Percentiles rank a stretch among this genome's conserved stretches.
Evolutionary conservation across 2,113 vertebrate genomes (phyloP).

Genomic region (Pontoporia blainvillei): DNA sequence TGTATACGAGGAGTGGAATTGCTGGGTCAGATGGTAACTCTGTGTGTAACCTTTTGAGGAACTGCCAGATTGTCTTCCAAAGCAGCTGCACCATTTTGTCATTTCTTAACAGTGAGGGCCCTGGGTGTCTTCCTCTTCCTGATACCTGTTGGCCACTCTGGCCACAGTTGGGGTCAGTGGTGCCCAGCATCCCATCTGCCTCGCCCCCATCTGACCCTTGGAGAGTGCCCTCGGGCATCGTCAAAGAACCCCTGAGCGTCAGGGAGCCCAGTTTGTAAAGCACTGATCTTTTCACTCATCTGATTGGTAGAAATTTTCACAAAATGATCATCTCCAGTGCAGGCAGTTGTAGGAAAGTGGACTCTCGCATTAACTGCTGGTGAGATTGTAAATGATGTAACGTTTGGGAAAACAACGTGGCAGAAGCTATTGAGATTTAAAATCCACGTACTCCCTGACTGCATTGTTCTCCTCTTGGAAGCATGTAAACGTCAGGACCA

Average conservation of each 20-base stretch:
- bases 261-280: not conserved
- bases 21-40: not conserved
- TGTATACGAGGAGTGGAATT: too few species aligned
- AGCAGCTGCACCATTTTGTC: not conserved
- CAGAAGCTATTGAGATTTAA: not conserved
- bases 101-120: not conserved
- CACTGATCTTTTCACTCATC: not conserved
- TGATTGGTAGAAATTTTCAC: not conserved
- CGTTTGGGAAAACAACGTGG: not conserved
- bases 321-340: not conserved
- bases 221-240: not conserved
- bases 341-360: not conserved
- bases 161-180: rapidly evolving
- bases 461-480: not conserved
- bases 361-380: not conserved
- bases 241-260: not conserved
- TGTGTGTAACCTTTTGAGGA: not conserved
- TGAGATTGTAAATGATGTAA: not conserved
- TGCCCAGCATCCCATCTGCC: rapidly evolving
- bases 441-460: not conserved
- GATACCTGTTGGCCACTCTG: rapidly evolving
- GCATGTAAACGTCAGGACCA: not conserved
- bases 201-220: not conserved
- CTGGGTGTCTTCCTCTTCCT: not conserved
- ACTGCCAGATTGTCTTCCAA: not conserved